phyloP scores from a whole-genome alignment of 2,888 invertebrate genomes.

The Blastobasis adustella region DNA sequence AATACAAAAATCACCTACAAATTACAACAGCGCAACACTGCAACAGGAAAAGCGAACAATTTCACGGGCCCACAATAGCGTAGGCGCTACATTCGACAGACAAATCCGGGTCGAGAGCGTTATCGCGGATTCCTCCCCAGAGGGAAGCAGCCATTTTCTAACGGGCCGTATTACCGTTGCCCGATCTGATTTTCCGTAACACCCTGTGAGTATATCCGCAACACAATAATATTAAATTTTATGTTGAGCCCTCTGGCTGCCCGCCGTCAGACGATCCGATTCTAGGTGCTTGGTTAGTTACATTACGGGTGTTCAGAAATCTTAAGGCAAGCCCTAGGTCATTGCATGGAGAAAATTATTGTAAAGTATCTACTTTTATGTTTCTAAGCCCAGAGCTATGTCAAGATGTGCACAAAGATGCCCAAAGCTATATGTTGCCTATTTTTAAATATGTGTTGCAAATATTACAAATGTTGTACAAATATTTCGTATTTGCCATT shows the following conservation, averaged over 20 bases:
- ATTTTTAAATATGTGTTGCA: too few relatives aligned
- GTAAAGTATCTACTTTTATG: too few relatives aligned
- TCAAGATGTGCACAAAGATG: too few relatives aligned
- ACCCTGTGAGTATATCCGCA: slow-evolving; percentile 37
- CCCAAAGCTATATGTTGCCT: too few relatives aligned
- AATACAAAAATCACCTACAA: too few relatives aligned
- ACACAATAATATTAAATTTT: slow-evolving; percentile 42
- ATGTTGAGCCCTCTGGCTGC: slow-evolving; percentile 16
- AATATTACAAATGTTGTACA: too few relatives aligned
- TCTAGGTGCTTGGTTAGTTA: too few relatives aligned
- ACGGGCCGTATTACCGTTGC: slow-evolving; percentile 39
- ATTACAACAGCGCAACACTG: too few relatives aligned
- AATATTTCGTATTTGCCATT: too few relatives aligned
- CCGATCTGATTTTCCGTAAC: slow-evolving; percentile 44
- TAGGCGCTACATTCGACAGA: slow-evolving; percentile 29
- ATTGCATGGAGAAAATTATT: too few relatives aligned
- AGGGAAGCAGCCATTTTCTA: slow-evolving; percentile 45
- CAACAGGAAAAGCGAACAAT: slow-evolving; percentile 12
- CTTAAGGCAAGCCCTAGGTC: background rate
- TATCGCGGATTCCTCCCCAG: slow-evolving; percentile 43
- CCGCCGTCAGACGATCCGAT: too few relatives aligned
- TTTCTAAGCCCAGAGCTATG: too few relatives aligned
- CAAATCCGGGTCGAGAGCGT: slow-evolving; percentile 49
- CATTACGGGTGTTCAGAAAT: background rate
- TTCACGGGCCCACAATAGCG: slow-evolving; percentile 24